Conservation (phyloP, 92 coral and sea anemone species). For the Porites cylindrica region DNA sequence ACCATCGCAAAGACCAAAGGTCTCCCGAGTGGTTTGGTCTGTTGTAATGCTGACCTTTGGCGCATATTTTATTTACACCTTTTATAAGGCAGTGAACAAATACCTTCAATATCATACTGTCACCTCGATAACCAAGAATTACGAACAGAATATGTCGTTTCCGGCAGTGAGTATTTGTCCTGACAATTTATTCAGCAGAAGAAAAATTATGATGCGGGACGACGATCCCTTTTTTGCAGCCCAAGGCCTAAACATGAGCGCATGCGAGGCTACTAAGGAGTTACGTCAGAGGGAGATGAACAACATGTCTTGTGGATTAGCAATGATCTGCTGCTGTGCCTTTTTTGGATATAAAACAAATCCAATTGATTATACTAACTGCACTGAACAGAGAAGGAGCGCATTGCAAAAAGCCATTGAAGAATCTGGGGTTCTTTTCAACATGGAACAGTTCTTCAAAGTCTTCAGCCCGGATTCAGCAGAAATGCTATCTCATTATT, state of each 20-base stretch:
- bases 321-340: conserved; percentile 52
- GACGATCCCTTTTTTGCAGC: conserved; percentile 16
- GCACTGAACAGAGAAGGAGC: conserved; percentile 1
- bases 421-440: neutral
- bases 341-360: no score
- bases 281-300: conserved; percentile 11
- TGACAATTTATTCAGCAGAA: conserved; percentile 27
- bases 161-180: conserved; percentile 68
- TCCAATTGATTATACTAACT: neutral
- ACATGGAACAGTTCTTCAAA: conserved; percentile 35
- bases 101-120: conserved; percentile 30
- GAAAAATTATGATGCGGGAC: conserved; percentile 37
- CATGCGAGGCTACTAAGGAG: conserved; percentile 30
- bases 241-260: conserved; percentile 24
- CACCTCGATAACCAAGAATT: conserved; percentile 28
- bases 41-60: conserved; percentile 33
- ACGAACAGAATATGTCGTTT: conserved; percentile 24
- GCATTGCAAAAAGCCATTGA: conserved; percentile 11
- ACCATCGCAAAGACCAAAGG: neutral
- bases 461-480: conserved; percentile 11
- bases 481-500: neutral
- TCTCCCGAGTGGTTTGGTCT: conserved; percentile 44
- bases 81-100: conserved; percentile 12
- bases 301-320: conserved; percentile 44
- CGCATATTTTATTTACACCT: neutral